Evolutionary conservation across 2,113 vertebrate species (phyloP), one percentile per base, ranked within the genome.

Genomic region (Eurystomus gularis): DNA sequence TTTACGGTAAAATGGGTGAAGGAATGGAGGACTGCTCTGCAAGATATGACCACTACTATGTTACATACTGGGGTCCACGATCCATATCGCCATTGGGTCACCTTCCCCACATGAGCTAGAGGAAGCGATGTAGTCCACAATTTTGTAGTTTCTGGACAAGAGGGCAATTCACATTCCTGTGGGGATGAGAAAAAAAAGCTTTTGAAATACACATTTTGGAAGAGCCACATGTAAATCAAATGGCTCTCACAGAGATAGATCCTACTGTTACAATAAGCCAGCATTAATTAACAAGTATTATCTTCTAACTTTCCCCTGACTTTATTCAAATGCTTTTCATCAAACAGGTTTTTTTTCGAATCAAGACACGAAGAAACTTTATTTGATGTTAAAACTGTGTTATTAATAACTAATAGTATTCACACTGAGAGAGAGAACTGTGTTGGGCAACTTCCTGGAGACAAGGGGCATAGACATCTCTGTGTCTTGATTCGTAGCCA

Each of bases 21-120:
- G 18, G 46, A 93, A 49, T 14, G 11, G 10, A 73, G 13, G 15
- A 83, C 20, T 26, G 18, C 17, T 72, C 21, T 46, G 61, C 19
- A 52, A 87, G 29, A 40, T 49, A 13, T 46, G 40, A 61, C 26
- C 71, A 20, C 25, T 66, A n/a, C 51, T 72, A 48, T 20, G 62
- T 90, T 96, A 97, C 99, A 98, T 97, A 99, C 99, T 76, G 98
- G 98, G 3, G 99, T 99, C 99, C 99, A 99, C 57, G 99, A 99
- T 85, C 99, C 99, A 5, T 98, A 98, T 98, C 99, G 97, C 99
- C 99, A 99, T 46, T 99, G 98, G 31, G 98, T 98, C 62, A 94
- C 86, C 70, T 98, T 98, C 76, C 98, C 98, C 33, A 94, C 72
- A 9, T 97, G 97, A 96, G 97, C 92, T 46, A 96, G 83, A 70